phyloP scores from a whole-genome alignment of 2,113 vertebrate genomes.

The Aspidoscelis tigris region DNA sequence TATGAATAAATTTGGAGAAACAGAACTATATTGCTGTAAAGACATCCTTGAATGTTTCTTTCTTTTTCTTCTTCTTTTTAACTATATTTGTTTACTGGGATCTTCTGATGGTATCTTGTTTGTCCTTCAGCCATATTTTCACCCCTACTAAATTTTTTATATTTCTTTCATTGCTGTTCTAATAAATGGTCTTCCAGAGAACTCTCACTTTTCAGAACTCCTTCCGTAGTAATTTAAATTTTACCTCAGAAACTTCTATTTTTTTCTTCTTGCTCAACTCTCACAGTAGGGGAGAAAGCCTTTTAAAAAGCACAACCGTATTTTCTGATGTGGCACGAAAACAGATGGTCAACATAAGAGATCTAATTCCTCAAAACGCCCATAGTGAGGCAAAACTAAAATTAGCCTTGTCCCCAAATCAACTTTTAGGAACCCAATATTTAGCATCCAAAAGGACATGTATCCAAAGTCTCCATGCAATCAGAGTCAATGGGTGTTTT shows the following conservation, averaged over 20 bases:
- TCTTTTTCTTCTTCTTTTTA: not conserved
- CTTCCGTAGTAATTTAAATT: not conserved
- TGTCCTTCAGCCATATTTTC: not conserved
- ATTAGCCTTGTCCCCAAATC: slow-evolving; percentile 20
- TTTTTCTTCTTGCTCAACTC: slow-evolving; percentile 3
- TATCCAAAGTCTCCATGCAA: not conserved
- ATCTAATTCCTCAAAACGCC: slow-evolving; percentile 2
- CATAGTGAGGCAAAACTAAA: slow-evolving; percentile 15
- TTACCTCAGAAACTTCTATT: slow-evolving; percentile 15
- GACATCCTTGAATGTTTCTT: not conserved
- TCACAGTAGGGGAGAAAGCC: not conserved
- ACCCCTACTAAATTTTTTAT: not conserved
- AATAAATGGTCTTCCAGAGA: not conserved
- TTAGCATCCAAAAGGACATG: not conserved
- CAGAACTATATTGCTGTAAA: not conserved
- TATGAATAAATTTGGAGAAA: no score
- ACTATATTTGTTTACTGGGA: not conserved
- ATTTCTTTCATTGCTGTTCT: not conserved
- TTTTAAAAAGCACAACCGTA: not conserved
- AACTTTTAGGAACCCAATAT: not conserved
- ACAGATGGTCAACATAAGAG: slow-evolving; percentile 26
- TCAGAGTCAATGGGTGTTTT: no score
- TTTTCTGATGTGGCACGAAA: not conserved
- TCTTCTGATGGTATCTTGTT: not conserved
- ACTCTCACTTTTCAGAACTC: not conserved